phyloP scores from a whole-genome alignment of 2,888 invertebrate species.

The Clepsis dumicolana region DNA sequence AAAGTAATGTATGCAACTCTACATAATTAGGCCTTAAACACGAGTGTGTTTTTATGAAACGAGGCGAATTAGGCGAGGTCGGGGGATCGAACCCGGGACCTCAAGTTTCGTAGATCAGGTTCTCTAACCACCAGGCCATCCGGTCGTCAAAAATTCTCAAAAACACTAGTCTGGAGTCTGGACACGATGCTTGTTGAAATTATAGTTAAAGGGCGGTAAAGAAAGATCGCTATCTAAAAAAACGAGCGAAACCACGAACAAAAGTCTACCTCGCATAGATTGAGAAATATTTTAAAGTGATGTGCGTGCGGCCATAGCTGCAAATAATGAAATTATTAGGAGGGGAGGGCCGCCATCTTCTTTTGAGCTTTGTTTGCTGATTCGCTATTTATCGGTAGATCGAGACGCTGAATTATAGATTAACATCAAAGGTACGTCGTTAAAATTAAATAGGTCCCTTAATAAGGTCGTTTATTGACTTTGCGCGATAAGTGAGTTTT shows the following conservation, averaged over 20 bases:
- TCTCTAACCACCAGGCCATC: too few species aligned
- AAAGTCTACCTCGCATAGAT: conserved; percentile 44
- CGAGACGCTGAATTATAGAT: conserved; percentile 67
- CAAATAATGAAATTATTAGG: conserved; percentile 47
- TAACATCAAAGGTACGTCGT: conserved; percentile 77
- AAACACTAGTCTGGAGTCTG: too few species aligned
- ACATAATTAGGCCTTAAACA: too few species aligned
- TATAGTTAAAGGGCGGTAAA: neutral
- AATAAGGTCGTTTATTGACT: conserved; percentile 46
- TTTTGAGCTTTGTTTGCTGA: conserved; percentile 37
- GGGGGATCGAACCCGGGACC: too few species aligned
- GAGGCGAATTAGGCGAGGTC: too few species aligned
- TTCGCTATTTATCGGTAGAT: conserved; percentile 43
- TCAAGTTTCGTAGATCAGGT: too few species aligned
- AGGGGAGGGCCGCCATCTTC: conserved; percentile 42
- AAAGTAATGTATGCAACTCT: too few species aligned
- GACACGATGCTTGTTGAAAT: too few species aligned
- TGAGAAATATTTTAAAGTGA: conserved; percentile 48
- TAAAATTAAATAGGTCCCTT: conserved; percentile 66
- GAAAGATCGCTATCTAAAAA: neutral
- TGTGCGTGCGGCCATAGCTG: conserved; percentile 45
- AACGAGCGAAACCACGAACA: conserved; percentile 24
- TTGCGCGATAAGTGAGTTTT: conserved; percentile 20
- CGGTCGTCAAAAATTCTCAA: too few species aligned
- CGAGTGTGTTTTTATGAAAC: too few species aligned